phyloP scores from a whole-genome alignment of 2,797 vertebrate genomes.

The Protonibea diacanthus region DNA sequence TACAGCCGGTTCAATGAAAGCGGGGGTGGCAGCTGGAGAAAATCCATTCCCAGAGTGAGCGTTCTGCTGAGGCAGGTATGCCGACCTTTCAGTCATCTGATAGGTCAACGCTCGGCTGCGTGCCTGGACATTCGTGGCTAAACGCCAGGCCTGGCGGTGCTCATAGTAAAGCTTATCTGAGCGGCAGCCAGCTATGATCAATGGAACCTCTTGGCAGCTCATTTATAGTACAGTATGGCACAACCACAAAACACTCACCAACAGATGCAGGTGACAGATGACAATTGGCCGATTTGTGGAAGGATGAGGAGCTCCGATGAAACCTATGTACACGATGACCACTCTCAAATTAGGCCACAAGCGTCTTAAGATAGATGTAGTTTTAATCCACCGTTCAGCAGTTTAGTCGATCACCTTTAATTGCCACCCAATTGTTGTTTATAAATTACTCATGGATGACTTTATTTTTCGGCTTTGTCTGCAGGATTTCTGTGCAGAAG shows the following conservation, averaged over 20 bases:
- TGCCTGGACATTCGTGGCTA: slow-evolving; percentile 76
- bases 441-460: slow-evolving; percentile 47
- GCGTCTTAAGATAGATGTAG: slow-evolving; percentile 15
- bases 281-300: slow-evolving; percentile 34
- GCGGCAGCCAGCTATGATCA: slow-evolving; percentile 80
- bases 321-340: slow-evolving; percentile 23
- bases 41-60: slow-evolving; percentile 84
- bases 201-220: slow-evolving; percentile 78
- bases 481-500: slow-evolving; percentile 29
- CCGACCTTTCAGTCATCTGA: slow-evolving; percentile 85
- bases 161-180: slow-evolving; percentile 81
- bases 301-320: slow-evolving; percentile 42
- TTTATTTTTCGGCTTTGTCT: slow-evolving; percentile 47
- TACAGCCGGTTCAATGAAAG: slow-evolving; percentile 77
- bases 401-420: slow-evolving; percentile 37
- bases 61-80: slow-evolving; percentile 86
- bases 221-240: slow-evolving; percentile 73
- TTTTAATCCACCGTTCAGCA: slow-evolving; percentile 31
- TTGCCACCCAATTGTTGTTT: slow-evolving; percentile 45
- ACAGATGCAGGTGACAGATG: slow-evolving; percentile 73
- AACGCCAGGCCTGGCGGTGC: slow-evolving; percentile 71
- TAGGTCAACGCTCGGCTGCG: slow-evolving; percentile 81
- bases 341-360: background rate
- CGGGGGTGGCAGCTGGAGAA: slow-evolving; percentile 80
- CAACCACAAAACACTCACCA: slow-evolving; percentile 62